A percentile compares a stretch with the other conserved stretches of the same genome.
Conservation (phyloP, 2,888 invertebrate species). For the Euphydryas editha region DNA sequence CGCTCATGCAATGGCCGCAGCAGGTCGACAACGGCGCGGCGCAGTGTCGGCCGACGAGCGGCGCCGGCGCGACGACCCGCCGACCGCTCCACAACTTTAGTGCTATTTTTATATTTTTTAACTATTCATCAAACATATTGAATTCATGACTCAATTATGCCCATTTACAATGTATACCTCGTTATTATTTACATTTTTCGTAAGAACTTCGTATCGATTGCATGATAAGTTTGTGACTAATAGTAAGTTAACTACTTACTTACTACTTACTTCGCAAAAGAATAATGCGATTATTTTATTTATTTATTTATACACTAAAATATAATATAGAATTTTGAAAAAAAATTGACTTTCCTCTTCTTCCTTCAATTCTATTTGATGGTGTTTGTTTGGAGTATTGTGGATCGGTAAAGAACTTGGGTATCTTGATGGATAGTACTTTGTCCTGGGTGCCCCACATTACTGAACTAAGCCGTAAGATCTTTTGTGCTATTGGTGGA, state of each 20-base stretch:
- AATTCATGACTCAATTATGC: slow-evolving; percentile 13
- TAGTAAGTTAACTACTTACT: background rate
- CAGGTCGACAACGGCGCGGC: slow-evolving; percentile 28
- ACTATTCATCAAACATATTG: slow-evolving; percentile 17
- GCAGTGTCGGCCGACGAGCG: slow-evolving; percentile 31
- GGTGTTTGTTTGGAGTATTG: too few species aligned
- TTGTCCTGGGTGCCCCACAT: too few species aligned
- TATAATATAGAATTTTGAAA: too few species aligned
- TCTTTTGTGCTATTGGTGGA: too few species aligned
- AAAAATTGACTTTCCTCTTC: too few species aligned
- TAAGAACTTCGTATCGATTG: background rate
- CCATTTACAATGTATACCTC: background rate
- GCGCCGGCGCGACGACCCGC: slow-evolving; percentile 29
- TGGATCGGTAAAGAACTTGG: too few species aligned
- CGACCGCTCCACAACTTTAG: slow-evolving; percentile 21
- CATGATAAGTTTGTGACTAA: background rate
- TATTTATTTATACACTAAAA: too few species aligned
- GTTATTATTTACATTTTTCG: slow-evolving; percentile 3
- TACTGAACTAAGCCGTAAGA: too few species aligned
- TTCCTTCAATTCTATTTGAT: too few species aligned
- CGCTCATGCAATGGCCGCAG: slow-evolving; percentile 22
- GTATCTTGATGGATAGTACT: too few species aligned
- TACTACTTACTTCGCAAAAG: too few species aligned
- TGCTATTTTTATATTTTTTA: slow-evolving; percentile 25
- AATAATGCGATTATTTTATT: too few species aligned